phyloP scores from a whole-genome alignment of 2,888 invertebrate genomes.

The Drosophila leonis region DNA sequence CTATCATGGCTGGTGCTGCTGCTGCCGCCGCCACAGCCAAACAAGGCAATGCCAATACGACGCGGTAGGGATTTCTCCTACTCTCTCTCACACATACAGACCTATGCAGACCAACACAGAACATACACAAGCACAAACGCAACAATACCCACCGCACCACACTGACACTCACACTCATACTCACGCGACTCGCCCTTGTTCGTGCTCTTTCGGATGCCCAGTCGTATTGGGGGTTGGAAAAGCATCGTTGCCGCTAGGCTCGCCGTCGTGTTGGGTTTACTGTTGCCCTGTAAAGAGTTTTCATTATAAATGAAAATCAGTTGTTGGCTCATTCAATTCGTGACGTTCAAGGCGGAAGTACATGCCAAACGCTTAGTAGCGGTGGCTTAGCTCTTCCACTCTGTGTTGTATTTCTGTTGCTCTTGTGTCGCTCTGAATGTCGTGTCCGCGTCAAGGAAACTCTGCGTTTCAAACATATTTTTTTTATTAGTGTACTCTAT shows the following conservation, averaged over 20 bases:
- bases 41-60: slow-evolving; percentile 39
- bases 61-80: slow-evolving; percentile 47
- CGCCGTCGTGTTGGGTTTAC: slow-evolving; percentile 32
- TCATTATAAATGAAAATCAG: slow-evolving; percentile 83
- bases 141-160: slow-evolving; percentile 22
- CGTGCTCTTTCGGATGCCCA: slow-evolving; percentile 52
- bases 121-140: slow-evolving; percentile 1
- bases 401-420: slow-evolving; percentile 30
- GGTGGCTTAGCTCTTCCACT: slow-evolving; percentile 7
- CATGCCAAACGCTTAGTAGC: slow-evolving; percentile 35
- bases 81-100: slow-evolving; percentile 28
- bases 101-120: slow-evolving; percentile 27
- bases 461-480: slow-evolving; percentile 14
- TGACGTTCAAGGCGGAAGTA: slow-evolving; percentile 83
- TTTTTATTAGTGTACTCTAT: slow-evolving; percentile 24
- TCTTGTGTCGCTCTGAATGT: slow-evolving; percentile 24
- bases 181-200: slow-evolving; percentile 52
- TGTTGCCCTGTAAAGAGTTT: slow-evolving; percentile 74
- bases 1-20: not conserved
- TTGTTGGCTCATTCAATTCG: slow-evolving; percentile 83
- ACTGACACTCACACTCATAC: slow-evolving; percentile 12
- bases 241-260: slow-evolving; percentile 51
- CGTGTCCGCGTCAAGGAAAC: slow-evolving; percentile 28
- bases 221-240: slow-evolving; percentile 76
- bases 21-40: slow-evolving; percentile 17